Conservation (phyloP, 2,888 invertebrate species). For the Napeogenes inachia region DNA sequence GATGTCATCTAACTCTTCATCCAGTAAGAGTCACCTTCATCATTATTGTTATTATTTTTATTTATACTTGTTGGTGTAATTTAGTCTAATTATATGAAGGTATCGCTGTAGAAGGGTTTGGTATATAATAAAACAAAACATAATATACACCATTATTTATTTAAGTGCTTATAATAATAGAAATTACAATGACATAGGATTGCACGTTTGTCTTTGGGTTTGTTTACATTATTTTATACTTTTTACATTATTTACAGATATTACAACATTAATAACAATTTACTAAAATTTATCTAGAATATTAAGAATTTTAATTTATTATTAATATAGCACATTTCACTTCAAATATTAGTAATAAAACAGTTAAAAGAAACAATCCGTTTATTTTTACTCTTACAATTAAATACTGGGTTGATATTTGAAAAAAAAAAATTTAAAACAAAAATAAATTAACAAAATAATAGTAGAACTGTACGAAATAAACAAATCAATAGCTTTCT, state of each 20-base stretch:
- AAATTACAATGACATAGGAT: slow-evolving; percentile 58
- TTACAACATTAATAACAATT: slow-evolving; percentile 33
- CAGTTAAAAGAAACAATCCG: slow-evolving; percentile 18
- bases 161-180: slow-evolving; percentile 62
- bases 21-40: too few species aligned
- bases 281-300: slow-evolving; percentile 37
- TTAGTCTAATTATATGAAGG: background rate
- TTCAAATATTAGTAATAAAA: slow-evolving; percentile 23
- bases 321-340: slow-evolving; percentile 30
- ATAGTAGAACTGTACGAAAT: background rate
- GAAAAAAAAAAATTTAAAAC: background rate
- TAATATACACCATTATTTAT: slow-evolving; percentile 59
- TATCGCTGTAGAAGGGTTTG: background rate
- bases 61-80: too few species aligned
- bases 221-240: slow-evolving; percentile 44
- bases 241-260: slow-evolving; percentile 43
- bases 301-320: slow-evolving; percentile 34
- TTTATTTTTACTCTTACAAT: background rate
- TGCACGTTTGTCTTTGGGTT: slow-evolving; percentile 73
- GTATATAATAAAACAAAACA: slow-evolving; percentile 32
- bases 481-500: background rate
- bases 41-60: too few species aligned
- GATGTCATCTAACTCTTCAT: too few species aligned
- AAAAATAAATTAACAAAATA: background rate
- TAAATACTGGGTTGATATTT: background rate